A percentile compares a stretch with the other conserved stretches of the same genome.
Conservation (phyloP, 2,113 vertebrate genomes). For the Prunella himalayana region DNA sequence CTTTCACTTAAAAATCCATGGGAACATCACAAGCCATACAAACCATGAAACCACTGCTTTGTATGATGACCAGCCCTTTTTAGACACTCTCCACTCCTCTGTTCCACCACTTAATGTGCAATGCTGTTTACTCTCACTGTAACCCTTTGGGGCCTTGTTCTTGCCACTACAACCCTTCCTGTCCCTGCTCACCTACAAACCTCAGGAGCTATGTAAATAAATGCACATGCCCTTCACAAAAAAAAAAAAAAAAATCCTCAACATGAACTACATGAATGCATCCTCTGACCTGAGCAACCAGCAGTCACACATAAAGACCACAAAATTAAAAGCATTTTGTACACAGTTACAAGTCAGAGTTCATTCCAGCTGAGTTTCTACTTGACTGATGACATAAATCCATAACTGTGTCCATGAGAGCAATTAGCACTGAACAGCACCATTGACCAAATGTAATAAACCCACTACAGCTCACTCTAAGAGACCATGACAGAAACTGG, state of each 20-base stretch:
- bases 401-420: not conserved
- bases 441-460: not conserved
- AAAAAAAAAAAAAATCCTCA: not conserved
- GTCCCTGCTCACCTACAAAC: not conserved
- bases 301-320: not conserved
- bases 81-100: not conserved
- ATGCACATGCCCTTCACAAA: fast-evolving
- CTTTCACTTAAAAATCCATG: slow-evolving; percentile 22
- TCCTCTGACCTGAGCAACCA: not conserved
- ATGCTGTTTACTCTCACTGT: not conserved
- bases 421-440: not conserved
- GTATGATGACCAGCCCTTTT: not conserved
- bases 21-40: not conserved
- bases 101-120: not conserved
- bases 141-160: not conserved
- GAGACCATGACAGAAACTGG: not conserved
- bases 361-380: not conserved
- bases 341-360: not conserved
- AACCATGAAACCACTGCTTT: not conserved
- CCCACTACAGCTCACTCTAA: not conserved
- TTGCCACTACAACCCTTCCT: not conserved
- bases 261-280: not conserved
- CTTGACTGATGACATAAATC: not conserved
- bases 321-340: not conserved
- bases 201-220: not conserved